Conservation (phyloP, 2,888 invertebrate genomes). For the Xylocampa areola region DNA sequence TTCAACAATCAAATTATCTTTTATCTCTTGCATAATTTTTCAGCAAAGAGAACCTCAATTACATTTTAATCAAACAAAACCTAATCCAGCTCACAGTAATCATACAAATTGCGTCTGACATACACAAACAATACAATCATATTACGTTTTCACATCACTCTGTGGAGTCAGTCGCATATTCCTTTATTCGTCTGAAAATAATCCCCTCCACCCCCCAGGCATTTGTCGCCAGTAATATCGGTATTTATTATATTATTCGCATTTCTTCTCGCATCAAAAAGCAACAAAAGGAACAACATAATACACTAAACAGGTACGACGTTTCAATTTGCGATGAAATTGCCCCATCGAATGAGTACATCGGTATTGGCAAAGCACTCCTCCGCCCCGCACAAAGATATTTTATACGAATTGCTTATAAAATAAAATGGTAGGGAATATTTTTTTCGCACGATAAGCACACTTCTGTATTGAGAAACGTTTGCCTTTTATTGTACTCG, state of each 20-base stretch:
- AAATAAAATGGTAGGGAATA: constrained; percentile 54
- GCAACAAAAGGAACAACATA: constrained; percentile 69
- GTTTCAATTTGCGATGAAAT: constrained; percentile 70
- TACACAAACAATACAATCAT: constrained; percentile 53
- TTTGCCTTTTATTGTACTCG: constrained; percentile 38
- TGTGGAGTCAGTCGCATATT: constrained; percentile 50
- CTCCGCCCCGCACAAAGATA: constrained; percentile 48
- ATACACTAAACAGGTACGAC: constrained; percentile 57
- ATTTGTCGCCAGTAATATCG: constrained; percentile 69
- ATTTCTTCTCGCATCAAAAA: constrained; percentile 75
- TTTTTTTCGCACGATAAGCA: constrained; percentile 36
- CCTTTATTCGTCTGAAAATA: constrained; percentile 58
- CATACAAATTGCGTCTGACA: constrained; percentile 51
- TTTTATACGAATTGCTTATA: constrained; percentile 58
- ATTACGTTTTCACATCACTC: constrained; percentile 52
- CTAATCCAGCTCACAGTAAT: constrained; percentile 46
- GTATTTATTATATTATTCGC: constrained; percentile 75
- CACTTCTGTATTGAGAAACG: constrained; percentile 19
- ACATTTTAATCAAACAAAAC: constrained; percentile 46
- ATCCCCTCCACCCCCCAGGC: constrained; percentile 56
- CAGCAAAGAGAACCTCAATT: constrained; percentile 26
- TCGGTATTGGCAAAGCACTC: constrained; percentile 58
- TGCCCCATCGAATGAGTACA: constrained; percentile 65
- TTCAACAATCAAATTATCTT: not conserved
- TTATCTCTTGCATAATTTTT: not conserved